Conservation (phyloP, 1,140 invertebrate species). For the Drosophila cardini region DNA sequence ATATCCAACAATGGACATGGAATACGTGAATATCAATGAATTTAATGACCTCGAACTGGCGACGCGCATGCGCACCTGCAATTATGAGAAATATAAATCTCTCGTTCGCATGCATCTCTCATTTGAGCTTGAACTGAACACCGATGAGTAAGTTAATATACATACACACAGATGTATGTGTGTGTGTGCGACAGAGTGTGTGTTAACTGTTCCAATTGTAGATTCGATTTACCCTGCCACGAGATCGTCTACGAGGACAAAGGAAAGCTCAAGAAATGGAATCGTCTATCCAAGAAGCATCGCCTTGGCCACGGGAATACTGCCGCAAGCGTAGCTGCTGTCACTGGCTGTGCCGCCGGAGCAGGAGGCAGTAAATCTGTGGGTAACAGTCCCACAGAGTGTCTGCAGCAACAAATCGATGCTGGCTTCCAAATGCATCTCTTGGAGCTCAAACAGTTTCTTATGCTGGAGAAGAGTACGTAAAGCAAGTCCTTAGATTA, state of each 20-base stretch:
- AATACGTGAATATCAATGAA: conserved; percentile 71
- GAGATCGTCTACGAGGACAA: conserved; percentile 88
- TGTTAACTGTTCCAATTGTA: conserved; percentile 20
- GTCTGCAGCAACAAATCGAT: conserved; percentile 70
- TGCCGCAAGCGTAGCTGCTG: conserved; percentile 27
- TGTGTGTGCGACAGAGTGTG: not conserved
- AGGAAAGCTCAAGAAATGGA: conserved; percentile 89
- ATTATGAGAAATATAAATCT: conserved; percentile 93
- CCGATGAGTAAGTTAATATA: conserved; percentile 89
- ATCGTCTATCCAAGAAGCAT: conserved; percentile 86
- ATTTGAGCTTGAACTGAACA: conserved; percentile 93
- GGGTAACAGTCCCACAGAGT: conserved; percentile 80
- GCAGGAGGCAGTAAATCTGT: conserved; percentile 69
- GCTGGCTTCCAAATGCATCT: conserved; percentile 85
- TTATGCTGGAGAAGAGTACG: conserved; percentile 80
- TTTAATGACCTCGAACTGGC: conserved; percentile 70
- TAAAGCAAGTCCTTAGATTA: not conserved
- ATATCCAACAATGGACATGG: conserved; percentile 58
- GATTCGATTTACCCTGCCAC: conserved; percentile 85
- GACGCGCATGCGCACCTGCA: conserved; percentile 84
- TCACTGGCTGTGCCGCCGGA: conserved; percentile 48
- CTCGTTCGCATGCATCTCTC: conserved; percentile 96
- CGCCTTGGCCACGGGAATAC: conserved; percentile 58
- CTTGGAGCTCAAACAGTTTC: conserved; percentile 85
- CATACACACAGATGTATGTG: too few species aligned